Conservation (phyloP, 2,888 invertebrate genomes). For the Cactoblastis cactorum region DNA sequence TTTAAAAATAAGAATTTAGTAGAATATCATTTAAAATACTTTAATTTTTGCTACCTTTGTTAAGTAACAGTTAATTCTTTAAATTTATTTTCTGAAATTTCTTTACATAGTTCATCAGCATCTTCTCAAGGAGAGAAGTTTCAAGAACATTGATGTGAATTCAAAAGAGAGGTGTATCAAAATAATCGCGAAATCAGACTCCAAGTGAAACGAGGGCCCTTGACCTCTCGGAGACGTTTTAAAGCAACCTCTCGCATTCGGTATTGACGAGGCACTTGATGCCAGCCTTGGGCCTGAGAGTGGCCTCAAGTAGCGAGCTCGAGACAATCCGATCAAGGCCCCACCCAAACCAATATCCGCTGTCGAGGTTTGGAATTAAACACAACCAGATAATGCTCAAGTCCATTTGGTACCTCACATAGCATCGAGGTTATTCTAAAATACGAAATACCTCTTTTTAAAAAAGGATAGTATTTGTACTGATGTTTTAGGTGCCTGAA, state of each 20-base stretch:
- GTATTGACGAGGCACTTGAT: slow-evolving; percentile 39
- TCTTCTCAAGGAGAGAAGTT: not conserved
- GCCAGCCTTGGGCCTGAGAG: slow-evolving; percentile 38
- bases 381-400: not conserved
- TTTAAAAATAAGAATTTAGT: too few species aligned
- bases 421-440: too few species aligned
- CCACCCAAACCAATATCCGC: slow-evolving; percentile 45
- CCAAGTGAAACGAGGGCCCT: slow-evolving; percentile 28
- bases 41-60: too few species aligned
- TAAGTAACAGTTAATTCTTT: too few species aligned
- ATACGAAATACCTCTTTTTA: too few species aligned
- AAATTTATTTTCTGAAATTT: too few species aligned
- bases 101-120: not conserved
- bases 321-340: slow-evolving; percentile 47
- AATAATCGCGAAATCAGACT: slow-evolving; percentile 17
- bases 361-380: slow-evolving; percentile 22
- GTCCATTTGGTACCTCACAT: not conserved
- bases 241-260: slow-evolving; percentile 42
- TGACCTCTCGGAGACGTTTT: slow-evolving; percentile 41
- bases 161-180: not conserved
- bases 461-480: too few species aligned
- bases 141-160: not conserved
- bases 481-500: too few species aligned
- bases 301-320: slow-evolving; percentile 52
- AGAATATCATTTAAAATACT: too few species aligned